These are phyloP conservation scores for Orientallactaga bullata DNA, from an alignment of 2,113 vertebrate genomes.

Conservation along the genomic window DNA sequence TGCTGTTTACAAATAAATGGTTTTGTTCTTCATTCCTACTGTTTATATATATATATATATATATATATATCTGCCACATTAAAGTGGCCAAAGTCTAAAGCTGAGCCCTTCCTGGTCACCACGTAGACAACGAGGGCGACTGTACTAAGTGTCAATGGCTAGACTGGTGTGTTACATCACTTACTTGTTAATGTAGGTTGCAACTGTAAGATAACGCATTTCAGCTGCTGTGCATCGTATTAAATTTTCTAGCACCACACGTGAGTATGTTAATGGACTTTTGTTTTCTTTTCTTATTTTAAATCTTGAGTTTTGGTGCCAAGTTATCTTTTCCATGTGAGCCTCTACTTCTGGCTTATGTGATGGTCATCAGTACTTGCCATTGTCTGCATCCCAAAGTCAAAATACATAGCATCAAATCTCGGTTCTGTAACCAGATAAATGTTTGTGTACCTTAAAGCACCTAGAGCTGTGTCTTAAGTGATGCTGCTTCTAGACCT, in stretches of 20 bases:
- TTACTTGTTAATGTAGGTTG: constrained; percentile 88
- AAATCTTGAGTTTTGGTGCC: constrained; percentile 87
- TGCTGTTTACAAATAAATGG: constrained; percentile 63
- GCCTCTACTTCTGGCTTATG: neutral
- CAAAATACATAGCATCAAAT: neutral
- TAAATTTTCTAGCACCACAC: constrained; percentile 83
- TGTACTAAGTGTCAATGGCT: constrained; percentile 85
- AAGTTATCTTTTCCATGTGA: constrained; percentile 86
- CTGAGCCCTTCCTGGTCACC: constrained; percentile 34
- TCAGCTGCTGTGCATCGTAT: constrained; percentile 82
- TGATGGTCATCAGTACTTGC: neutral
- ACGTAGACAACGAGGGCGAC: constrained; percentile 82
- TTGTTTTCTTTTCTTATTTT: constrained; percentile 74
- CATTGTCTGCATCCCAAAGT: neutral
- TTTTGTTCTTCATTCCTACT: constrained; percentile 58
- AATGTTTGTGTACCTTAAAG: neutral
- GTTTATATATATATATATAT: too few species aligned
- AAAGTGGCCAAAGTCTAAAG: constrained; percentile 67
- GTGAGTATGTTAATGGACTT: constrained; percentile 82
- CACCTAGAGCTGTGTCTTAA: neutral
- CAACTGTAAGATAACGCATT: constrained; percentile 85
- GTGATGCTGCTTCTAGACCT: neutral
- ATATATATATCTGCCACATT: constrained; percentile 42
- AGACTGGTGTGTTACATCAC: constrained; percentile 86
- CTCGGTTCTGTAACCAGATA: neutral